Base-by-base conservation (phyloP, 2,888 invertebrate species). In the Ennomos quercinarius region DNA sequence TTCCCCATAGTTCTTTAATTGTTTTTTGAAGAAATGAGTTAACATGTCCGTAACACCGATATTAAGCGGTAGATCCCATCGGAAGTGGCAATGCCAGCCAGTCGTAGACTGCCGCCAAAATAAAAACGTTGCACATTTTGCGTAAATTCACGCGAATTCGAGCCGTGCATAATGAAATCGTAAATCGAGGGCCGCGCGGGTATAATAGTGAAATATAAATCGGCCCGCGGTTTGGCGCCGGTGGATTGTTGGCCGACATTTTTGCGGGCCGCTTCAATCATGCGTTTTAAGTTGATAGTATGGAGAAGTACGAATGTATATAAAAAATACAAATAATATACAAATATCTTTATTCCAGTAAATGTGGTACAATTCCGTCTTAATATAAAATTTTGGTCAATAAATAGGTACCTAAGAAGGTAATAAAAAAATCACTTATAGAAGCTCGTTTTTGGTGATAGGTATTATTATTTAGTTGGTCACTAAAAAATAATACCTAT, bases 201-300 rank as follows among this genome's bases (percentile, higher is more conserved):
- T 74, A 76, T 80, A 78, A 80, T 81, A 81, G 80, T 83, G 83
- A 83, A 80, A 84, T 82, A 86, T 86, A 87, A 87, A 87, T 86
- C 77, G 80, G 77, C 70, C 71, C 76, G 86, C 77, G 88, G 87
- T 87, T 87, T 87, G 88, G 88, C 87, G 79, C 73, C 76, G 66
- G 76, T 74, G 77, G 78, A 76, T 72, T 72, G 81, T 80, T 83
- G 86, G 87, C 84, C 81, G 80, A 81, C 83, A 86, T 86, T 87
- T 87, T 87, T 87, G 89, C 77, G 85, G 86, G 77, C 66, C 77
- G 73, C 85, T 84, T 87, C 87, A 87, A 87, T 88, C 87, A 86
- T 78, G 65, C 71, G 74, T 78, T 83, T 79, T 83, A 56, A 64
- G 56, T 63, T 63, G 53, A 62, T 49, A 55, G 54, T 41, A n/a